Evolutionary conservation across 1,140 invertebrate species (phyloP).

Genomic region (Drosophila insularis): DNA sequence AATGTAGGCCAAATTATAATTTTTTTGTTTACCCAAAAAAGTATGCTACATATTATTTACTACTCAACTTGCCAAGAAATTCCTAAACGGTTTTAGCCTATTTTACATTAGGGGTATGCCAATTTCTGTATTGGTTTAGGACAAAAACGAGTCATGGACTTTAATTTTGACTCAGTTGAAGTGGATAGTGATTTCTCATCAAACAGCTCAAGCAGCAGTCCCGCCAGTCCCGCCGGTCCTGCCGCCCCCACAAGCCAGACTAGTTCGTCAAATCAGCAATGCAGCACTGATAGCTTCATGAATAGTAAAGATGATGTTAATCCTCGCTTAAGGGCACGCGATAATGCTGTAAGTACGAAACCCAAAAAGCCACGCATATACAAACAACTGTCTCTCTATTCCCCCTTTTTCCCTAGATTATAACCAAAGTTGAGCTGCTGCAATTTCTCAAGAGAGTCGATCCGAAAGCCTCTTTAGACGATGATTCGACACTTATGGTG

Average conservation of each 20-base stretch:
- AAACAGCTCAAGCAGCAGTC: conserved; percentile 12
- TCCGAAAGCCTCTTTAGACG: conserved; percentile 29
- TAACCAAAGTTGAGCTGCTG: conserved; percentile 29
- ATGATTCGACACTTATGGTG: conserved; percentile 46
- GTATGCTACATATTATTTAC: conserved; percentile 13
- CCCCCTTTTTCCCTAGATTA: conserved; percentile 18
- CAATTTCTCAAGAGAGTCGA: conserved; percentile 45
- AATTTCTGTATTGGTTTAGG: neutral
- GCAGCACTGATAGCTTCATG: neutral
- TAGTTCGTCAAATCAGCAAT: neutral
- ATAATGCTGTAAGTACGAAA: conserved; percentile 32
- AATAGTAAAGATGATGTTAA: conserved; percentile 23
- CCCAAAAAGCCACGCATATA: too few species aligned
- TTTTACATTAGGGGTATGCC: neutral
- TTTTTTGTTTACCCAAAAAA: neutral
- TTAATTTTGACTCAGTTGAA: neutral
- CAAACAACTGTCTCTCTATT: neutral
- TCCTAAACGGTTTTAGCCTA: conserved; percentile 33
- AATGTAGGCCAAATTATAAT: neutral
- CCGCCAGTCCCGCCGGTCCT: conserved; percentile 26
- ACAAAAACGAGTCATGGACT: neutral
- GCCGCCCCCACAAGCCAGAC: too few species aligned
- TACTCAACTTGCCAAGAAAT: neutral
- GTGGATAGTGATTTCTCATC: conserved; percentile 48
- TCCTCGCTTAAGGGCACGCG: neutral